Percentiles rank a stretch among this genome's conserved stretches.
Conservation (phyloP, 1,140 invertebrate species). For the Drosophila neocordata region DNA sequence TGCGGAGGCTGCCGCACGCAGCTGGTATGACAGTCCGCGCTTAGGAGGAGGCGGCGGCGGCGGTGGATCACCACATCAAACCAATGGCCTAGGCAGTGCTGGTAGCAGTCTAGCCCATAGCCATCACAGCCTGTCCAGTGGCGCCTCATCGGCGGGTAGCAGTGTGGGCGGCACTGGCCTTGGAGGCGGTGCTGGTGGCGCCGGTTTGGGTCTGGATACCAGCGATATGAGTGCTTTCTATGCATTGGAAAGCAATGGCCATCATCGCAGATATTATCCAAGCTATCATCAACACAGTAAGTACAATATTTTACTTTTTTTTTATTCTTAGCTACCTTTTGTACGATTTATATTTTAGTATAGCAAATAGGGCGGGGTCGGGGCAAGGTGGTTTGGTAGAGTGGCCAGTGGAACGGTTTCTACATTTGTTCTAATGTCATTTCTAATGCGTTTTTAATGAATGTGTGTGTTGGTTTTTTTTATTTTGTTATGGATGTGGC, state of each 20-base stretch:
- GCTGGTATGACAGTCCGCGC: conserved; percentile 82
- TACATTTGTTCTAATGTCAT: conserved; percentile 78
- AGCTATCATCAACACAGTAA: conserved; percentile 83
- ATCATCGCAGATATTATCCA: conserved; percentile 81
- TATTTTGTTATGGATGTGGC: conserved; percentile 14
- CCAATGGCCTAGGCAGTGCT: conserved; percentile 71
- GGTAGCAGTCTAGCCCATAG: conserved; percentile 73
- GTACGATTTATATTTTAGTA: conserved; percentile 56
- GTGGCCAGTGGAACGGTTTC: conserved; percentile 1
- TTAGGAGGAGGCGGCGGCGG: conserved; percentile 69
- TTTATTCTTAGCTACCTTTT: conserved; percentile 13
- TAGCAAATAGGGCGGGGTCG: not conserved
- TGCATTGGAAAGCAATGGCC: conserved; percentile 79
- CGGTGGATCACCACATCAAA: conserved; percentile 77
- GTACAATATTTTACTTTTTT: conserved; percentile 31
- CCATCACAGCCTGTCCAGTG: conserved; percentile 77
- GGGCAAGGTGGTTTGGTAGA: no score
- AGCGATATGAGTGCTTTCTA: conserved; percentile 82
- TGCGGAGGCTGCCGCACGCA: conserved; percentile 83
- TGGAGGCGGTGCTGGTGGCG: conserved; percentile 57
- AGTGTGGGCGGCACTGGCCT: conserved; percentile 63
- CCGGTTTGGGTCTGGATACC: conserved; percentile 71
- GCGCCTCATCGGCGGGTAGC: conserved; percentile 71
- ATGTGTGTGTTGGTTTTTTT: conserved; percentile 25
- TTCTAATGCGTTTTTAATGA: conserved; percentile 82